phyloP scores from a whole-genome alignment of 2,888 invertebrate genomes.

The Coleophora flavipennella region DNA sequence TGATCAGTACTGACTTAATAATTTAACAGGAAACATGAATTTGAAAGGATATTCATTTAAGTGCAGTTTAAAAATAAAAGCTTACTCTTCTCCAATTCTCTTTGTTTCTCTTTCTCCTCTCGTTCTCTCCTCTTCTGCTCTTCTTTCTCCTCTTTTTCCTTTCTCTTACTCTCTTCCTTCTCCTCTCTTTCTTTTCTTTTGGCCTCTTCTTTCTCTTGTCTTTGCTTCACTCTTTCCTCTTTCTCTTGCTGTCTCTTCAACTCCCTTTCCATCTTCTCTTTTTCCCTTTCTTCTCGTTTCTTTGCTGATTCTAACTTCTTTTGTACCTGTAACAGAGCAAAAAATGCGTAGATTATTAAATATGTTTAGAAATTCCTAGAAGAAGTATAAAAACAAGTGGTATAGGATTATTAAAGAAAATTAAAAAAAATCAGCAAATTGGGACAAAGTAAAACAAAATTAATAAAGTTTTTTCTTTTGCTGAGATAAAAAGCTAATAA shows the following conservation, averaged over 20 bases:
- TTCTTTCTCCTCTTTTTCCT: slow-evolving; percentile 68
- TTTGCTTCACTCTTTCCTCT: slow-evolving; percentile 59
- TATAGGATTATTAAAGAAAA: too few relatives aligned
- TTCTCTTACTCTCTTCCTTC: slow-evolving; percentile 66
- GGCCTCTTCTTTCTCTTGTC: slow-evolving; percentile 60
- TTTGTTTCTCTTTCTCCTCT: slow-evolving; percentile 67
- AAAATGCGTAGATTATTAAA: too few relatives aligned
- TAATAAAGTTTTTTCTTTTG: too few relatives aligned
- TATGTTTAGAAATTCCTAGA: too few relatives aligned
- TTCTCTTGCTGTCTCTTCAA: slow-evolving; percentile 58
- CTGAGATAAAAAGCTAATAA: too few relatives aligned
- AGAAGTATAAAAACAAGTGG: too few relatives aligned
- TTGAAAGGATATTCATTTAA: too few relatives aligned
- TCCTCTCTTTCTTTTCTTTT: slow-evolving; percentile 59
- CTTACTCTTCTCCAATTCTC: slow-evolving; percentile 71
- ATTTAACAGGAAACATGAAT: too few relatives aligned
- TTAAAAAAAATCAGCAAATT: too few relatives aligned
- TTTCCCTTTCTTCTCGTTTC: slow-evolving; percentile 69
- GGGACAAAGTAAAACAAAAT: too few relatives aligned
- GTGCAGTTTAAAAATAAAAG: neutral
- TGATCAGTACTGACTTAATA: too few relatives aligned
- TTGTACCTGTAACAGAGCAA: slow-evolving; percentile 58
- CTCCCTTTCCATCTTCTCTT: slow-evolving; percentile 58
- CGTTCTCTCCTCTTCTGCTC: slow-evolving; percentile 65
- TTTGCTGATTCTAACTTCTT: slow-evolving; percentile 72